Base-by-base conservation (phyloP, 2,797 vertebrate species). In the Mus spretus region DNA sequence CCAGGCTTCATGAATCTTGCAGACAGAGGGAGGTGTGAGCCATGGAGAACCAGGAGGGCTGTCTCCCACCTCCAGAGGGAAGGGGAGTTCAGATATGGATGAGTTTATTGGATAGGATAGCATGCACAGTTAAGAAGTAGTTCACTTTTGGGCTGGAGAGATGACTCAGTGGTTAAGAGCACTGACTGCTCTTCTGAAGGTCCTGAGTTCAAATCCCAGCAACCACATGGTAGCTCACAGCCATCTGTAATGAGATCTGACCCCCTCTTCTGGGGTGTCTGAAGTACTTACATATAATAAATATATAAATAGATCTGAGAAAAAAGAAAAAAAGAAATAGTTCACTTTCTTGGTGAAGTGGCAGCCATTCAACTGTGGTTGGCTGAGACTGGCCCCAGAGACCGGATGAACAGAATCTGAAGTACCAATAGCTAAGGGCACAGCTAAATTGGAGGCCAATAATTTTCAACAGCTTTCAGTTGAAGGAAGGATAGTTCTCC, bases 381-480 rank as follows among this genome's bases (percentile, higher is more conserved):
- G 31, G 28, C 22, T 89, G 74, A 81, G 81, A 50, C 20, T 50
- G n/a, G 20, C 28, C 61, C 77, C 24, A 50, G 78, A 85, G 79
- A 85, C 15, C 24, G 12, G 50, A 40, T 31, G 79, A 72, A 72
- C 31, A 53, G 61, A 59, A 47, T 88, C 55, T 80, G 31, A 26
- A 91, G 40, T 63, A 65, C 70, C 53, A 40, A 72, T 4, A 19
- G 65, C 59, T 61, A 22, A 75, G 31, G 31, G 40, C 40, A 82
- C 6, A 79, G 67, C 65, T 92, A 82, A 79, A 59, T 6, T 78
- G 59, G 91, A 93, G 81, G 80, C 24, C 24, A 15, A 40, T 34
- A 78, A 53, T 77, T 94, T 67, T 72, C 81, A 83, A 47, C 40
- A 47, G 59, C 88, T 74, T 96, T 85, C 83, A 82, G n/a, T 67